phyloP scores from a whole-genome alignment of 2,113 vertebrate genomes.

The Oncorhynchus keta region DNA sequence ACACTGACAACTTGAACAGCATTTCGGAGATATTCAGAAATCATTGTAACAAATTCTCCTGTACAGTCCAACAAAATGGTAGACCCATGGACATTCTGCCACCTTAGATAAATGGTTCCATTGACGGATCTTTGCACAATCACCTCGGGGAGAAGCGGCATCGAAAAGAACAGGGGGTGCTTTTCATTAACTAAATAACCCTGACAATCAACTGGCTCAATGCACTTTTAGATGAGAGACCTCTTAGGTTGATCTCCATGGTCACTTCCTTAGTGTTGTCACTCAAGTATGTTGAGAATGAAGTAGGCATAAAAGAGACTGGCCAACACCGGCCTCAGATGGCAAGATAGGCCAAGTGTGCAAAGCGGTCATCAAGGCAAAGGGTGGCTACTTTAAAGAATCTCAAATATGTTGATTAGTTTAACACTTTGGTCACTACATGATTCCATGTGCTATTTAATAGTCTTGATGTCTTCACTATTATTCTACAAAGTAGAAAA shows the following conservation, averaged over 20 bases:
- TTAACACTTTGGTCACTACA: too few relatives aligned
- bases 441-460: too few relatives aligned
- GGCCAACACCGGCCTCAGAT: not conserved
- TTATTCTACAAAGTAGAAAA: too few relatives aligned
- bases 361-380: too few relatives aligned
- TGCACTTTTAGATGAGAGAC: not conserved
- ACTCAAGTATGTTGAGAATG: constrained; percentile 23
- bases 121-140: not conserved
- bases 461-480: too few relatives aligned
- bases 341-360: too few relatives aligned
- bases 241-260: constrained; percentile 38
- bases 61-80: not conserved
- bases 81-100: not conserved
- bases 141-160: not conserved
- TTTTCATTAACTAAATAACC: too few relatives aligned
- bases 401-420: too few relatives aligned
- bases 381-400: too few relatives aligned
- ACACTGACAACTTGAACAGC: not conserved
- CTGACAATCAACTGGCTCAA: too few relatives aligned
- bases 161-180: too few relatives aligned
- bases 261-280: constrained; percentile 52
- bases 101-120: not conserved
- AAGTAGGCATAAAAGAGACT: not conserved
- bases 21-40: not conserved
- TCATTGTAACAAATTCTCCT: not conserved